phyloP scores from a whole-genome alignment of 2,888 invertebrate genomes.

The Metallyticus violacea region DNA sequence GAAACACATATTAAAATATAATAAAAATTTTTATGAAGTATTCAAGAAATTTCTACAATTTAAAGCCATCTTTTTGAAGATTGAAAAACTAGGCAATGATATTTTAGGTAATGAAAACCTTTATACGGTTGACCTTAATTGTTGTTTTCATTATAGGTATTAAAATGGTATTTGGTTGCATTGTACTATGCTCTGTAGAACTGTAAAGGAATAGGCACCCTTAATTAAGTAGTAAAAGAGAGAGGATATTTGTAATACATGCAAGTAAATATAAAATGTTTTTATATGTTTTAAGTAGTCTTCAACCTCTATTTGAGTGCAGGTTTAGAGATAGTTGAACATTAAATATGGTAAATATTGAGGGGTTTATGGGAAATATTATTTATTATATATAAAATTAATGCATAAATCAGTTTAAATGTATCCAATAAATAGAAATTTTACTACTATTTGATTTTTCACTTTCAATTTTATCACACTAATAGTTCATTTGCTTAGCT shows the following conservation, averaged over 20 bases:
- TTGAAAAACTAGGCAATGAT: too few relatives aligned
- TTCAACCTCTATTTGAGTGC: not conserved
- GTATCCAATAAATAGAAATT: too few relatives aligned
- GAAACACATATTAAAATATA: not conserved
- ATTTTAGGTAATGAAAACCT: too few relatives aligned
- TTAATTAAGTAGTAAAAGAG: not conserved
- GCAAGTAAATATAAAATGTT: not conserved
- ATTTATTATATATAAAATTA: not conserved
- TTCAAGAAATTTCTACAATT: too few relatives aligned
- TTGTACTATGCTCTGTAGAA: not conserved
- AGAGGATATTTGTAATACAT: not conserved
- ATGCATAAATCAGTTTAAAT: not conserved
- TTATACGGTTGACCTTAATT: not conserved
- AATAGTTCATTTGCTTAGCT: not conserved
- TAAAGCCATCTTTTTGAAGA: too few relatives aligned
- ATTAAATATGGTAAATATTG: too few relatives aligned
- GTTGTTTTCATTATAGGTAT: not conserved
- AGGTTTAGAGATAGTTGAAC: not conserved
- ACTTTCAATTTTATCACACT: too few relatives aligned
- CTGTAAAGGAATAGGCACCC: not conserved
- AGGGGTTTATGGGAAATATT: not conserved
- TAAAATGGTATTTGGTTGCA: not conserved
- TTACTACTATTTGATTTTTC: too few relatives aligned
- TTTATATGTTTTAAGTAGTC: too few relatives aligned
- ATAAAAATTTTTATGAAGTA: not conserved